Evolutionary conservation across 2,113 vertebrate genomes (phyloP).

Genomic region (Eolophus roseicapilla): DNA sequence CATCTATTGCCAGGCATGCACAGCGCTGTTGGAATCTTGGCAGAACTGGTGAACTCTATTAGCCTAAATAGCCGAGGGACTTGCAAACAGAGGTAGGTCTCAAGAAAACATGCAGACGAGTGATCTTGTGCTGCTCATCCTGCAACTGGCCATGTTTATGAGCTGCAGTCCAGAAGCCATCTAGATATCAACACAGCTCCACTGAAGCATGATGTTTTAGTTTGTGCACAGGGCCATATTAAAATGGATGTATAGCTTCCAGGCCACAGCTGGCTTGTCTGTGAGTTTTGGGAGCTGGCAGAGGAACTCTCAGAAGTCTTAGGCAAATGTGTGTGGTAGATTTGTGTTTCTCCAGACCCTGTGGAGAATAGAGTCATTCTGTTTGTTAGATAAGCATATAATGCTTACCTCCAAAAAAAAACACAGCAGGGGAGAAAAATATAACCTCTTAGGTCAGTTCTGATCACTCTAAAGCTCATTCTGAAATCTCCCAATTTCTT

Average conservation of each 20-base stretch:
- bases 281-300: neutral
- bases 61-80: neutral
- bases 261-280: conserved; percentile 12
- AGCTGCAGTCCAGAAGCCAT: neutral
- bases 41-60: neutral
- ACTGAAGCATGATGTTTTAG: neutral
- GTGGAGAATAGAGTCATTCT: neutral
- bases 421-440: neutral
- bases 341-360: neutral
- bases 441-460: neutral
- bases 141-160: neutral
- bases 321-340: neutral
- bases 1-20: neutral
- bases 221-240: neutral
- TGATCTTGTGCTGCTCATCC: neutral
- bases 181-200: neutral
- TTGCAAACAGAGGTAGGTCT: neutral
- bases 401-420: neutral
- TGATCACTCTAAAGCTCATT: neutral
- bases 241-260: neutral
- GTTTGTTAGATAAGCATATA: neutral
- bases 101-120: neutral
- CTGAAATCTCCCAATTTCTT: neutral
- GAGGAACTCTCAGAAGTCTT: neutral
- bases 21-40: neutral